These are phyloP conservation scores for Euzetes globulus DNA, from an alignment of 2,888 invertebrate genomes.

Conservation along the genomic window DNA sequence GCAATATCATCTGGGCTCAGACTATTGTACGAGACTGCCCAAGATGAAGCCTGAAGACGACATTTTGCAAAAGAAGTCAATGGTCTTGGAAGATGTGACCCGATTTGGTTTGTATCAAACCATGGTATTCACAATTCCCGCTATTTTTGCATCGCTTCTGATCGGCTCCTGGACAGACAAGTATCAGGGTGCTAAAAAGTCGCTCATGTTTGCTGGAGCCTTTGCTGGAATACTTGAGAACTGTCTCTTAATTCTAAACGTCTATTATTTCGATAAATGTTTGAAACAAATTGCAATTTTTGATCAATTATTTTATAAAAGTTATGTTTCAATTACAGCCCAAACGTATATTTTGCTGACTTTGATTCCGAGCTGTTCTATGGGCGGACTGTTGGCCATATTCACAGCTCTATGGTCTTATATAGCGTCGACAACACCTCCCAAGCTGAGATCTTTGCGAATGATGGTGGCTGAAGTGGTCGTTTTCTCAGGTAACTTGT, in stretches of 20 bases:
- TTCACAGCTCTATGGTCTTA: constrained; percentile 23
- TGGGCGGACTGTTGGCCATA: constrained; percentile 12
- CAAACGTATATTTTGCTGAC: neutral
- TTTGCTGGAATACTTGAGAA: neutral
- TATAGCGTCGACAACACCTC: constrained; percentile 21
- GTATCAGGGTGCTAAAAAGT: constrained; percentile 10
- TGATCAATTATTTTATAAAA: too few species aligned
- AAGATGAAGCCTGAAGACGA: constrained; percentile 4
- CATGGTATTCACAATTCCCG: neutral
- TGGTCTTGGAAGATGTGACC: neutral
- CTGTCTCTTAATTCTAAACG: neutral
- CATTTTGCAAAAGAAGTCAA: constrained; percentile 1
- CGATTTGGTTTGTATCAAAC: neutral
- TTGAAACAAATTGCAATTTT: too few species aligned
- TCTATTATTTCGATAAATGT: constrained; percentile 23
- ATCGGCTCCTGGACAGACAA: constrained; percentile 30
- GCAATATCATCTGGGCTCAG: neutral
- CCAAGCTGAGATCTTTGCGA: constrained; percentile 10
- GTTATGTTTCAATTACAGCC: neutral
- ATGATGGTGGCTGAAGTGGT: constrained; percentile 22
- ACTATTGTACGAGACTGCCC: constrained; percentile 20
- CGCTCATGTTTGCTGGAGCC: neutral
- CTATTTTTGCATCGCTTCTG: neutral
- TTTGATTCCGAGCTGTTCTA: neutral
- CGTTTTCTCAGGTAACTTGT: neutral